Base-by-base conservation (phyloP, 2,113 vertebrate species). In the Gobio gobio region DNA sequence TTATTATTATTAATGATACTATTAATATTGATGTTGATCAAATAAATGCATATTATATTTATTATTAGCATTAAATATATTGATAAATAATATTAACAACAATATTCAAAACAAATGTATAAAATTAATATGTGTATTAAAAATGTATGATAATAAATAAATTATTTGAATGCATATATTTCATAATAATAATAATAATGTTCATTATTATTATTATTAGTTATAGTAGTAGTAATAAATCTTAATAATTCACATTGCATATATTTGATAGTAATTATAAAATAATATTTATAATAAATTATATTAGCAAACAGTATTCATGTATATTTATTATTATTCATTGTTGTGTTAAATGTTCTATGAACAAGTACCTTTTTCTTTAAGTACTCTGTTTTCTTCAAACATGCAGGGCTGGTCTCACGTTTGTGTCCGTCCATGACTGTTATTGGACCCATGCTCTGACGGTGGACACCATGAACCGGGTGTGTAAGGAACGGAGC, bases 391-490 rank as follows among this genome's bases (percentile, higher is more conserved):
- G 14, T 78, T 40, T 45, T 59, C 22, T 45, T 79, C n/a, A 47
- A 64, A 9, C 61, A 26, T 85, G 45, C 91, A 99, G 98, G 45
- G 94, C 90, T 3, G 96, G 97, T 10, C 90, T 99, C 86, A 98
- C 96, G 3, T 99, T 99, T 0, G 97, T 98, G 88, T 99, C 98
- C 0, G 98, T 99, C 58, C 98, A 99, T 0, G 98, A 99, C 89
- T 99, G 98, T 90, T 99, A 96, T 91, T 99, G 98, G 98, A 99
- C 97, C 1, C 98, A 99, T 0, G 97, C 98, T 0, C 82, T 94
- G 13, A 96, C 96, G 0, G 95, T 99, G 76, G 94, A 97, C 18
- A 26, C 93, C 88, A 99, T 99, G 98, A 99, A 99, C 89, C 93
- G 96, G 97, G 98, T 99, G 93, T 54, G 2, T 58, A 24, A 26